Evolutionary conservation across 2,888 invertebrate genomes (phyloP).

Genomic region (Labia minor): DNA sequence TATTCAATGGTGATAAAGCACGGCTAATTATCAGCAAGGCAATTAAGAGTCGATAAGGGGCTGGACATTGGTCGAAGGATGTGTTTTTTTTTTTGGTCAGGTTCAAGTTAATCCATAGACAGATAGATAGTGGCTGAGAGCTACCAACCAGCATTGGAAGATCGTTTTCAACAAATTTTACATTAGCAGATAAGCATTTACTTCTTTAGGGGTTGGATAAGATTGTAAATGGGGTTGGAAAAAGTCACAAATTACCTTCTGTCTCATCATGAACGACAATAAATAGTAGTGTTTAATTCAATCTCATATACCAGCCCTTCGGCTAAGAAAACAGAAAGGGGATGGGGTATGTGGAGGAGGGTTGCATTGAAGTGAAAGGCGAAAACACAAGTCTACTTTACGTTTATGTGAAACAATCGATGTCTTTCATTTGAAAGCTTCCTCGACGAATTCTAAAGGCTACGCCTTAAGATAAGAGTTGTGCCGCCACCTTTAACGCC

Average conservation of each 20-base stretch:
- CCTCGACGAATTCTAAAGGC: no score
- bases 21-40: background rate
- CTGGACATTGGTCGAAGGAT: background rate
- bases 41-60: background rate
- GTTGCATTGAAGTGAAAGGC: no score
- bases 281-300: background rate
- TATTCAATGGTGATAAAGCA: background rate
- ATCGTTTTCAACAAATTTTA: no score
- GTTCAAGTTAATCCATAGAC: background rate
- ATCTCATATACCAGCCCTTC: background rate
- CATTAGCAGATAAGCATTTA: background rate
- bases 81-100: no score
- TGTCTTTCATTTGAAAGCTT: background rate
- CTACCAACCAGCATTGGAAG: background rate
- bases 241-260: background rate
- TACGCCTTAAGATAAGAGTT: background rate
- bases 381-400: background rate
- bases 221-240: background rate
- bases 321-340: background rate
- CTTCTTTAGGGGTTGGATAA: no score
- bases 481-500: background rate
- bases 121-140: no score
- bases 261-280: no score
- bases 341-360: no score
- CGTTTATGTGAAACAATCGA: background rate